Conservation (phyloP, 2,797 vertebrate genomes). For the Hemibagrus guttatus region DNA sequence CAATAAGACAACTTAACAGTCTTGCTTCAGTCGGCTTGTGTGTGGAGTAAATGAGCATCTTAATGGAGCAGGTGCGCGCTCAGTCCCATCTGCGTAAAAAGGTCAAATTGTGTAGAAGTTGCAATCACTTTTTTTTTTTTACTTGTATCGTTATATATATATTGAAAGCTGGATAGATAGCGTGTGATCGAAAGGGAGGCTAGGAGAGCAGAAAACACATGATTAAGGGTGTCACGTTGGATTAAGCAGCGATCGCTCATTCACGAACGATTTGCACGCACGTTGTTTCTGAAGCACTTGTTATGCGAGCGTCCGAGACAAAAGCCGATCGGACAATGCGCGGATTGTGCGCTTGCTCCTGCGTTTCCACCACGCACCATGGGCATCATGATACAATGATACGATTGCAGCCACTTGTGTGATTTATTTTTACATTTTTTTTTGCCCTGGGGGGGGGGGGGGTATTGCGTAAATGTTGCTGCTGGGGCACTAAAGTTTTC, state of each 20-base stretch:
- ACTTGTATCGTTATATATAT: neutral
- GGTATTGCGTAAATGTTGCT: conserved; percentile 43
- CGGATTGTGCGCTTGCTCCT: conserved; percentile 41
- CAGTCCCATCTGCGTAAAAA: neutral
- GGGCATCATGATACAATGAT: conserved; percentile 26
- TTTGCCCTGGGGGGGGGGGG: neutral
- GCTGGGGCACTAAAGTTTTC: conserved; percentile 39
- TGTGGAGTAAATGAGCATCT: conserved; percentile 35
- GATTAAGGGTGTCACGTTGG: conserved; percentile 43
- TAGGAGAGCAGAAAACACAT: neutral
- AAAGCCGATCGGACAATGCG: conserved; percentile 58
- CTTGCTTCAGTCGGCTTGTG: neutral
- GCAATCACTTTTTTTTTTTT: neutral
- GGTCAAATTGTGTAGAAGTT: neutral
- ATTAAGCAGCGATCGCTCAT: conserved; percentile 39
- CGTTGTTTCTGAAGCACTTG: conserved; percentile 31
- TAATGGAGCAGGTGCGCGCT: conserved; percentile 49
- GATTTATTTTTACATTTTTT: conserved; percentile 4
- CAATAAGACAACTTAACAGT: no score
- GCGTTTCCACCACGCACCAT: neutral
- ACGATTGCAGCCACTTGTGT: conserved; percentile 47
- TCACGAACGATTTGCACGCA: conserved; percentile 43
- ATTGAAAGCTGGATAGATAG: neutral
- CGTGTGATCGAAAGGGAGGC: neutral
- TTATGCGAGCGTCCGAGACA: conserved; percentile 48